A percentile compares a stretch with the other conserved stretches of the same genome.
These are phyloP conservation scores for Mixornis gularis DNA, from an alignment of 2,113 vertebrate genomes.

Conservation along the genomic window DNA sequence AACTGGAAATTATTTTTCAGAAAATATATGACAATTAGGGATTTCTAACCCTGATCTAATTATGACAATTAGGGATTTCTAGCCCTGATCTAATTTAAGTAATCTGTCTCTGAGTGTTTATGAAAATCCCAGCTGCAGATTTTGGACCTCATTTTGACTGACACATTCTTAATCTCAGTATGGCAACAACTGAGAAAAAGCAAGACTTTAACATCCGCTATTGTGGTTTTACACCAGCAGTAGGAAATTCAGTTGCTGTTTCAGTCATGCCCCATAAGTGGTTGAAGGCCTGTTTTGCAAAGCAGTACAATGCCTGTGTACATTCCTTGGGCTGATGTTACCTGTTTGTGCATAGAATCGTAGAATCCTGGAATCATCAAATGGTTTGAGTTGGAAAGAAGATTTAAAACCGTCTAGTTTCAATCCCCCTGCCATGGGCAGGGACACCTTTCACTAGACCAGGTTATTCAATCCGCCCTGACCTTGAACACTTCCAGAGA, in stretches of 20 bases:
- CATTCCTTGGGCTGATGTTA: not conserved
- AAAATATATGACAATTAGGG: not conserved
- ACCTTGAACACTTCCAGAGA: not conserved
- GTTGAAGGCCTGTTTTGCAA: not conserved
- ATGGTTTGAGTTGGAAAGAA: not conserved
- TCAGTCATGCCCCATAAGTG: not conserved
- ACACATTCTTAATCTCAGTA: not conserved
- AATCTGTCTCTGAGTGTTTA: not conserved
- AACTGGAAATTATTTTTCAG: not conserved
- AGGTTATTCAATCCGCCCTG: not conserved
- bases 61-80: not conserved
- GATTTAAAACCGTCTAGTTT: not conserved
- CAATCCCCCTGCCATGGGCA: not conserved
- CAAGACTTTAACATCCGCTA: not conserved
- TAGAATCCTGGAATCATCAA: not conserved
- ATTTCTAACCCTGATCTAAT: not conserved
- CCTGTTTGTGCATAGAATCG: not conserved
- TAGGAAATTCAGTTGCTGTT: not conserved
- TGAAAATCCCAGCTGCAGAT: not conserved
- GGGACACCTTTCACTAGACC: not conserved
- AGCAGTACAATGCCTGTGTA: rapidly evolving
- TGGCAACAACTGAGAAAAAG: not conserved
- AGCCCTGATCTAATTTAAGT: not conserved
- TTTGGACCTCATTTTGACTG: not conserved
- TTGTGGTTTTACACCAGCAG: not conserved